These are phyloP conservation scores for Odontamblyopus rebecca DNA, from an alignment of 2,797 vertebrate genomes.

Conservation along the genomic window DNA sequence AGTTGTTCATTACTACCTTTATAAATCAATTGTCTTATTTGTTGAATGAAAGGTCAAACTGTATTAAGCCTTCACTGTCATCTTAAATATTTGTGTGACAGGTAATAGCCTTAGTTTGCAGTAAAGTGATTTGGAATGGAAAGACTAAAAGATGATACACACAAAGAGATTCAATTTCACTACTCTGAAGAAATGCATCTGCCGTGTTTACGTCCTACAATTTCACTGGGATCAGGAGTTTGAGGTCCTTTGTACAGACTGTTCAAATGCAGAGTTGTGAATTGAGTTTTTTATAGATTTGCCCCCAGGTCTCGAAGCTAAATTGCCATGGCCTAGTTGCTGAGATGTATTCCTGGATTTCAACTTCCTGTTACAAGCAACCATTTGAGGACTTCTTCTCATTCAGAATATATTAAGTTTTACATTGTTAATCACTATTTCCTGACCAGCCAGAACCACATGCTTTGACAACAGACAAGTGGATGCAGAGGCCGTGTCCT, in stretches of 20 bases:
- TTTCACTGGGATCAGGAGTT: conserved; percentile 41
- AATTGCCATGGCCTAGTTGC: too few relatives aligned
- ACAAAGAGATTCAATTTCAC: conserved; percentile 25
- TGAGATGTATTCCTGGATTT: too few relatives aligned
- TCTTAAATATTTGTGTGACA: background rate
- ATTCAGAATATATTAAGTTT: too few relatives aligned
- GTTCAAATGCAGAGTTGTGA: conserved; percentile 26
- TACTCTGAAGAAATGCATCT: conserved; percentile 21
- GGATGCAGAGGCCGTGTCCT: too few relatives aligned
- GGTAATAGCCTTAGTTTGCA: background rate
- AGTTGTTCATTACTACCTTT: too few relatives aligned
- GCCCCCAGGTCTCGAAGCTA: conserved; percentile 4
- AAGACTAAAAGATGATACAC: conserved; percentile 23
- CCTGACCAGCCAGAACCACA: too few relatives aligned
- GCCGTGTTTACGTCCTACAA: conserved; percentile 15
- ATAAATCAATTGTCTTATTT: background rate
- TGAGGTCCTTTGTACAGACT: background rate
- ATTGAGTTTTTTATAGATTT: conserved; percentile 12
- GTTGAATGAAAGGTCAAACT: conserved; percentile 16
- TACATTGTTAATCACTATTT: too few relatives aligned
- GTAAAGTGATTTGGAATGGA: background rate
- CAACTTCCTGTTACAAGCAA: too few relatives aligned
- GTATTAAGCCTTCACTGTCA: conserved; percentile 4
- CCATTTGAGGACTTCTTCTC: too few relatives aligned
- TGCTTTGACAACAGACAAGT: too few relatives aligned